Evolutionary conservation across 2,888 invertebrate genomes (phyloP), one percentile per base, ranked within the genome.

Genomic region (Sesia bembeciformis): DNA sequence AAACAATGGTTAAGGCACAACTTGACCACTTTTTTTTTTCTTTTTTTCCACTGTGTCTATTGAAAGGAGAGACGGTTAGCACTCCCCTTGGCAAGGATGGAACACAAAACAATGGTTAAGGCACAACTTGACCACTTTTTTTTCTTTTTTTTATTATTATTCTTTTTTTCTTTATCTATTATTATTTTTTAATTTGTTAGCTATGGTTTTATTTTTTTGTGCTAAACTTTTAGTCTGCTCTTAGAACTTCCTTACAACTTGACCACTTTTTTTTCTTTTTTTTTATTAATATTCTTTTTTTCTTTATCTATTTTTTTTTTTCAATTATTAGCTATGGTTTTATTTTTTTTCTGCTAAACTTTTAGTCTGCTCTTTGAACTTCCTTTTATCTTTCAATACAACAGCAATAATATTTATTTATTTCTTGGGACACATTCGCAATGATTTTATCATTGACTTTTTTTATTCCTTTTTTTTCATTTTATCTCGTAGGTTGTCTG

Each of bases 61-160:
- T 96, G 94, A 96, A 97, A 97, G 97, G 97, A 97, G 97, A 97
- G 97, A 94, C 91, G 93, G 94, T 95, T 95, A 95, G 95, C 95
- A 95, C 95, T 95, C 95, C 94, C 94, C 97, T 97, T 94, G 97
- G 96, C 96, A 97, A 97, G 96, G 96, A 95, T 94, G 96, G 95
- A 83, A 75, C 78, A 82, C 80, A 82, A 55, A 72, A 62, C 56
- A 53, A 57, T 57, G 65, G 64, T 62, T 61, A 65, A 63, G 65
- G 67, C 66, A 67, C 67, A 59, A 59, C 62, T 65, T 65, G 56
- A 63, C 64, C 65, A 64, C 63, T 64, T 64, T 63, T 65, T 65
- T 65, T n/a, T n/a, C n/a, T 2, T 23, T 23, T 23, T 23, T 64
- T 39, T 23, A 23, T 23, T 23, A 23, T 23, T 23, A 23, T 23